These are phyloP conservation scores for Hyles euphorbiae DNA, from an alignment of 1,140 invertebrate genomes.

Conservation along the genomic window DNA sequence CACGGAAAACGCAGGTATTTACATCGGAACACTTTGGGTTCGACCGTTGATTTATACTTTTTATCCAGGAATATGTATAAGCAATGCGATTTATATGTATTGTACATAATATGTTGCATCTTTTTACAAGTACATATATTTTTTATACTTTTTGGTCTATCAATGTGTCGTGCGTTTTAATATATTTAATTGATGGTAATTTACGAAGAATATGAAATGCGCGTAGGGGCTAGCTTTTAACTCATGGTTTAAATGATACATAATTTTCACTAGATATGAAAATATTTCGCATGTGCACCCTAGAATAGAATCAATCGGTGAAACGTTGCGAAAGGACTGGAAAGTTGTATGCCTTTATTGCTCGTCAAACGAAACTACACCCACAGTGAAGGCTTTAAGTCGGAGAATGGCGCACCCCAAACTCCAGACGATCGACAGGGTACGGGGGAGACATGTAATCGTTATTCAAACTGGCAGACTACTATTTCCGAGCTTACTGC, in stretches of 20 bases:
- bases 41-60: no score
- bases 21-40: no score
- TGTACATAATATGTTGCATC: no score
- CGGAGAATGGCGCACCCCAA: background rate
- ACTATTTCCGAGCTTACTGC: constrained; percentile 47
- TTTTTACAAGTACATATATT: no score
- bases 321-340: constrained; percentile 3
- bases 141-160: no score
- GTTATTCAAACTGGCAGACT: constrained; percentile 61
- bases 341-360: constrained; percentile 8
- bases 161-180: no score
- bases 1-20: no score
- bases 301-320: constrained; percentile 36
- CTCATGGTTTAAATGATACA: background rate
- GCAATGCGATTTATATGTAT: no score
- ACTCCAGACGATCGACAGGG: constrained; percentile 45
- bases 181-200: no score
- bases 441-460: constrained; percentile 56
- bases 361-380: constrained; percentile 1
- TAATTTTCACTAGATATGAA: background rate
- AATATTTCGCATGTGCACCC: constrained; percentile 14
- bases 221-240: no score
- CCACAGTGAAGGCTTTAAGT: background rate
- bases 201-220: no score
- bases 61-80: no score